Conservation (phyloP, 2,797 vertebrate genomes). For the Xenopus petersii region DNA sequence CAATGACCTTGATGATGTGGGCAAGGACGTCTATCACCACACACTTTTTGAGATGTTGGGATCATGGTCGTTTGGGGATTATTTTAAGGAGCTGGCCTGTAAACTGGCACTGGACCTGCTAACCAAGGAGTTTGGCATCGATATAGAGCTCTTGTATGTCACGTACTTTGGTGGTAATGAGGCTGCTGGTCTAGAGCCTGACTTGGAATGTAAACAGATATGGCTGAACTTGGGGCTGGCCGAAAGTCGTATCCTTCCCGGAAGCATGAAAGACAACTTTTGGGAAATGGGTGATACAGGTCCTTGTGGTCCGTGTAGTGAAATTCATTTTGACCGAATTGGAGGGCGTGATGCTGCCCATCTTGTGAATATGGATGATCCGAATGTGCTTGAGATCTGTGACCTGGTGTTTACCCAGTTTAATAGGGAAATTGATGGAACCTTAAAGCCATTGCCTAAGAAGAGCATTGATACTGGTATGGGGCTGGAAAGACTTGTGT, state of each 20-base stretch:
- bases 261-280: conserved; percentile 98
- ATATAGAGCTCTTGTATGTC: conserved; percentile 88
- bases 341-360: conserved; percentile 89
- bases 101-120: conserved; percentile 91
- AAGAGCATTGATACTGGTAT: conserved; percentile 98
- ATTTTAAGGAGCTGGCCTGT: conserved; percentile 96
- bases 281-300: conserved; percentile 99
- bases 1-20: conserved; percentile 95
- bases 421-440: conserved; percentile 91
- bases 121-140: conserved; percentile 87
- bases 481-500: conserved; percentile 94
- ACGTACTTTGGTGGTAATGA: conserved; percentile 91
- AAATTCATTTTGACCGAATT: conserved; percentile 93
- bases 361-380: conserved; percentile 96
- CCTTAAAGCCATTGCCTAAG: conserved; percentile 90
- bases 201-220: conserved; percentile 94
- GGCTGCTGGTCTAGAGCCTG: conserved; percentile 86
- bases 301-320: conserved; percentile 94
- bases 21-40: conserved; percentile 98
- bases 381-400: conserved; percentile 96
- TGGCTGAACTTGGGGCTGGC: conserved; percentile 95
- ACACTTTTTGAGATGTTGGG: conserved; percentile 99
- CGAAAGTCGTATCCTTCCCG: conserved; percentile 84
- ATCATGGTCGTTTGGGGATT: conserved; percentile 98
- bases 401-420: conserved; percentile 98